These are phyloP conservation scores for Marasmarcha lunaedactyla DNA, from an alignment of 2,888 invertebrate genomes.

Conservation along the genomic window DNA sequence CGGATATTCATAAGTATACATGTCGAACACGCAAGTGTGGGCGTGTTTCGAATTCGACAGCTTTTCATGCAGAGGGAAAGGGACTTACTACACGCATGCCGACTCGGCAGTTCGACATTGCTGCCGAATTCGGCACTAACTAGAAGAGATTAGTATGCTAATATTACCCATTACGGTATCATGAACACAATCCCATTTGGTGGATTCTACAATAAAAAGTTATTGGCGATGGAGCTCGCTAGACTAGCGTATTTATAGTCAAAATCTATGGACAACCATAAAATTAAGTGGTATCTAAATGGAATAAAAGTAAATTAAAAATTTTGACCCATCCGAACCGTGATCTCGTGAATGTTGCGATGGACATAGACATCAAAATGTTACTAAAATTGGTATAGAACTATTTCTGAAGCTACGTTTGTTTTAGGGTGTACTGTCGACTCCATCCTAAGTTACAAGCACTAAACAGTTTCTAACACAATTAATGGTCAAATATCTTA, in stretches of 20 bases:
- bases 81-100: slow-evolving; percentile 40
- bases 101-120: slow-evolving; percentile 27
- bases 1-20: neutral
- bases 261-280: slow-evolving; percentile 54
- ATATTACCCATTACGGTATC: slow-evolving; percentile 44
- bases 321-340: slow-evolving; percentile 66
- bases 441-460: slow-evolving; percentile 47
- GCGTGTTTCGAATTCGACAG: slow-evolving; percentile 7
- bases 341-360: slow-evolving; percentile 23
- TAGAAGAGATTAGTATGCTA: slow-evolving; percentile 65
- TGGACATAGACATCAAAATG: slow-evolving; percentile 8
- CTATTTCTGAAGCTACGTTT: neutral
- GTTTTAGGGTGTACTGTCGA: too few species aligned
- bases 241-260: slow-evolving; percentile 47
- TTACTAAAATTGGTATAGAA: neutral
- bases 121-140: slow-evolving; percentile 45
- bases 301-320: slow-evolving; percentile 32
- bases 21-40: slow-evolving; percentile 2
- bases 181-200: slow-evolving; percentile 40
- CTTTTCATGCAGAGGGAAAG: slow-evolving; percentile 38
- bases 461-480: slow-evolving; percentile 60
- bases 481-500: slow-evolving; percentile 60
- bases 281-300: slow-evolving; percentile 45
- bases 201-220: slow-evolving; percentile 52
- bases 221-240: slow-evolving; percentile 59